A percentile compares a stretch with the other conserved stretches of the same genome.
Evolutionary conservation across 2,888 invertebrate species (phyloP).

Genomic region (Hoplodrina blanda): DNA sequence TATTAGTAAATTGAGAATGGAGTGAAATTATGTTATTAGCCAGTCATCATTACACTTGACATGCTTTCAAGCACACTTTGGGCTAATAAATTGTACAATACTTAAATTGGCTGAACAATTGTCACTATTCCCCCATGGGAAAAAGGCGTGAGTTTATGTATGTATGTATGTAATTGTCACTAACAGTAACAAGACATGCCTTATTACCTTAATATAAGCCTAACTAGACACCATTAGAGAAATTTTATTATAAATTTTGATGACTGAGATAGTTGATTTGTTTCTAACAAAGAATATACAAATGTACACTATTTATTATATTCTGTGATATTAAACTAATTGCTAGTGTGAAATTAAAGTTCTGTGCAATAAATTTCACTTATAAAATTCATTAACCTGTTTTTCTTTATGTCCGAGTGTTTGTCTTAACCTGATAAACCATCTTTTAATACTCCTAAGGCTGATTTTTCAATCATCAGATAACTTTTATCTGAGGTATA

Average conservation of each 20-base stretch:
- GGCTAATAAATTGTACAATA: constrained; percentile 1
- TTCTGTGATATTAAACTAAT: constrained; percentile 76
- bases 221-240: constrained; percentile 14
- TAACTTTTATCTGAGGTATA: no score
- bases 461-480: no score
- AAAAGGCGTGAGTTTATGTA: not conserved
- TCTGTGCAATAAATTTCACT: constrained; percentile 60
- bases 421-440: not conserved
- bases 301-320: constrained; percentile 62
- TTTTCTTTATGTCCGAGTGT: constrained; percentile 4
- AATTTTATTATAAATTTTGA: constrained; percentile 47
- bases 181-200: not conserved
- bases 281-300: constrained; percentile 55
- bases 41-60: constrained; percentile 13
- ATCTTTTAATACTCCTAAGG: not conserved
- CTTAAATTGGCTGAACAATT: constrained; percentile 7
- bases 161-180: no score
- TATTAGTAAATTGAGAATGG: constrained; percentile 3
- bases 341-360: constrained; percentile 55
- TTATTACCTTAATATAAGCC: constrained; percentile 27
- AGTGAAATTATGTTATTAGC: constrained; percentile 1
- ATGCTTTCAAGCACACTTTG: constrained; percentile 12
- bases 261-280: constrained; percentile 66
- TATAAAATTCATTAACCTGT: constrained; percentile 25
- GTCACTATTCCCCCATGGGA: no score